phyloP scores from a whole-genome alignment of 2,113 vertebrate species.

The Indicator maculatus region DNA sequence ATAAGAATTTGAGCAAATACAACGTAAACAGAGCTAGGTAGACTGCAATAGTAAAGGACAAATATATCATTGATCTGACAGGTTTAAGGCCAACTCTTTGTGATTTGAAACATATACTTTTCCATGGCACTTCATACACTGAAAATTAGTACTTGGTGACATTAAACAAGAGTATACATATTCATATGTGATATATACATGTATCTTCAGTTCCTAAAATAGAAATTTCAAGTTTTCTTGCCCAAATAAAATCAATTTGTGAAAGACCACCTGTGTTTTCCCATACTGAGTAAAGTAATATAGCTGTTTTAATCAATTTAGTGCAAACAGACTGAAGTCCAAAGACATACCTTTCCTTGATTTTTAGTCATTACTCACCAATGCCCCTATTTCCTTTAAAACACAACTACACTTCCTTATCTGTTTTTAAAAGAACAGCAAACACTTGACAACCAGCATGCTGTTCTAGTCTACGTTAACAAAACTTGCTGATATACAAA shows the following conservation, averaged over 20 bases:
- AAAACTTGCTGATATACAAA: slow-evolving; percentile 26
- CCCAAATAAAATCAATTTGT: slow-evolving; percentile 39
- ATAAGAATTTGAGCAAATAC: slow-evolving; percentile 15
- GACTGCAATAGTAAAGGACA: slow-evolving; percentile 21
- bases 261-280: slow-evolving; percentile 58
- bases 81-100: slow-evolving; percentile 68
- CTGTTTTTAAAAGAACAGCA: slow-evolving; percentile 42
- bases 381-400: slow-evolving; percentile 34
- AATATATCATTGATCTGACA: slow-evolving; percentile 20
- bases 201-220: slow-evolving; percentile 32
- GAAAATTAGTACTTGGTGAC: slow-evolving; percentile 36
- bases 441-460: slow-evolving; percentile 33
- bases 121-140: slow-evolving; percentile 69
- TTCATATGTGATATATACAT: neutral
- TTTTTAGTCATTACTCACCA: slow-evolving; percentile 28
- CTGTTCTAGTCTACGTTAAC: slow-evolving; percentile 46
- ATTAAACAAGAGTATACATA: slow-evolving; percentile 20
- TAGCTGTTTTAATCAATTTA: slow-evolving; percentile 39
- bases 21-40: slow-evolving; percentile 5
- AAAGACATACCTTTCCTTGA: slow-evolving; percentile 5
- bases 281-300: slow-evolving; percentile 36
- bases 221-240: slow-evolving; percentile 49
- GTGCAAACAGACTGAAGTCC: slow-evolving; percentile 51
- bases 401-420: neutral
- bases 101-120: slow-evolving; percentile 40